Evolutionary conservation across 2,797 vertebrate species (phyloP).

Genomic region (Meda fulgida): DNA sequence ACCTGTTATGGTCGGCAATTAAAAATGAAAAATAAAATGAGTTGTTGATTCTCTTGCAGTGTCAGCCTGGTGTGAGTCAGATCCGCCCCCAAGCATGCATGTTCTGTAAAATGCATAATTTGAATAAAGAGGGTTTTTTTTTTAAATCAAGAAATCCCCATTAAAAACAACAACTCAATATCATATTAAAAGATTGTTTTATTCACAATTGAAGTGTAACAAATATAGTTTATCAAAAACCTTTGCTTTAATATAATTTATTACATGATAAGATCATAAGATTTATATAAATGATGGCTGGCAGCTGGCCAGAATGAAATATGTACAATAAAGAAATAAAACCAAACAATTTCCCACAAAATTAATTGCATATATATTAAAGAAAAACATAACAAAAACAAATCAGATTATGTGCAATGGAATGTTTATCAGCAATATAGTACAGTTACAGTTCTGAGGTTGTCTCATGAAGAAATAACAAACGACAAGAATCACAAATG

Average conservation of each 20-base stretch:
- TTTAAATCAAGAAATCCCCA: background rate
- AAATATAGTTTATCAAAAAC: slow-evolving; percentile 99
- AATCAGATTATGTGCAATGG: slow-evolving; percentile 77
- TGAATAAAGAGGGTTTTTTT: background rate
- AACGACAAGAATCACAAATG: slow-evolving; percentile 58
- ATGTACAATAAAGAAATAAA: slow-evolving; percentile 78
- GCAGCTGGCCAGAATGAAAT: slow-evolving; percentile 79
- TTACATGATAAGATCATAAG: slow-evolving; percentile 80
- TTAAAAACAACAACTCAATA: background rate
- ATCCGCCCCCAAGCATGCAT: background rate
- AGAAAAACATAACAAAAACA: slow-evolving; percentile 59
- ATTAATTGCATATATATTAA: slow-evolving; percentile 72
- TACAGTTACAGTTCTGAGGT: slow-evolving; percentile 78
- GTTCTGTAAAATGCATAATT: background rate
- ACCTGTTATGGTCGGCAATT: background rate
- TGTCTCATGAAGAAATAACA: slow-evolving; percentile 63
- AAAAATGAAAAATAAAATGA: background rate
- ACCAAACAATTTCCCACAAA: slow-evolving; percentile 67
- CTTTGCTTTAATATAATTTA: slow-evolving; percentile 89
- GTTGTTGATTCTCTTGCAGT: background rate
- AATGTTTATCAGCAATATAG: slow-evolving; percentile 82
- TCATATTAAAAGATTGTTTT: slow-evolving; percentile 92
- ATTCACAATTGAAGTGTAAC: slow-evolving; percentile 99
- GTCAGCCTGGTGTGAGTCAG: background rate
- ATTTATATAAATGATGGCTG: slow-evolving; percentile 89